phyloP scores from a whole-genome alignment of 2,888 invertebrate genomes.

The Antitype chi region DNA sequence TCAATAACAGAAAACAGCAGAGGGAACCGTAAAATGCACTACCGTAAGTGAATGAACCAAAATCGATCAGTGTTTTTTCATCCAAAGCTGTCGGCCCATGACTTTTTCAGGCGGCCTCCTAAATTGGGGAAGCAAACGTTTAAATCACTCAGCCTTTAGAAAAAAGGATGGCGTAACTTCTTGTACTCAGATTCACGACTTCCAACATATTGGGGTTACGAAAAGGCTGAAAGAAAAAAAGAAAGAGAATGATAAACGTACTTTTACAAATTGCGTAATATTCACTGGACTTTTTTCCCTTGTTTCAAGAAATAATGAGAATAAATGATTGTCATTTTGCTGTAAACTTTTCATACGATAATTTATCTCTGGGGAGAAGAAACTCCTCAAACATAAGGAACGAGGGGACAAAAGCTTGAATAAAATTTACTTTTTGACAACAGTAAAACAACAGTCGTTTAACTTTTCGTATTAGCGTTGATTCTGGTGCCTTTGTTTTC shows the following conservation, averaged over 20 bases:
- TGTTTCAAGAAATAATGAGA: slow-evolving; percentile 69
- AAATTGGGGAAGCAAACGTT: slow-evolving; percentile 59
- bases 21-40: not conserved
- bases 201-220: slow-evolving; percentile 61
- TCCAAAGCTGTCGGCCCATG: slow-evolving; percentile 35
- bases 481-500: slow-evolving; percentile 67
- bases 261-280: slow-evolving; percentile 62
- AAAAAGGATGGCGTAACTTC: slow-evolving; percentile 57
- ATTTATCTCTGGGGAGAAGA: slow-evolving; percentile 71
- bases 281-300: slow-evolving; percentile 54
- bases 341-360: slow-evolving; percentile 69
- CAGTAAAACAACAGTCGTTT: slow-evolving; percentile 81
- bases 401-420: slow-evolving; percentile 67
- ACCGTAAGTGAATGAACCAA: slow-evolving; percentile 31
- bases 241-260: slow-evolving; percentile 59
- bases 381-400: slow-evolving; percentile 72
- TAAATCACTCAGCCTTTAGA: slow-evolving; percentile 65
- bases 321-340: slow-evolving; percentile 69
- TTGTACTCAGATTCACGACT: slow-evolving; percentile 55
- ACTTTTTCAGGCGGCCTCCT: slow-evolving; percentile 52
- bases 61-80: slow-evolving; percentile 40
- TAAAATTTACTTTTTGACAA: slow-evolving; percentile 80
- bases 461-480: slow-evolving; percentile 80
- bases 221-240: slow-evolving; percentile 41
- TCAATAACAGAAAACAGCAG: not conserved